A percentile compares a stretch with the other conserved stretches of the same genome.
Conservation (phyloP, 2,888 invertebrate species). For the Morpho deidamia region DNA sequence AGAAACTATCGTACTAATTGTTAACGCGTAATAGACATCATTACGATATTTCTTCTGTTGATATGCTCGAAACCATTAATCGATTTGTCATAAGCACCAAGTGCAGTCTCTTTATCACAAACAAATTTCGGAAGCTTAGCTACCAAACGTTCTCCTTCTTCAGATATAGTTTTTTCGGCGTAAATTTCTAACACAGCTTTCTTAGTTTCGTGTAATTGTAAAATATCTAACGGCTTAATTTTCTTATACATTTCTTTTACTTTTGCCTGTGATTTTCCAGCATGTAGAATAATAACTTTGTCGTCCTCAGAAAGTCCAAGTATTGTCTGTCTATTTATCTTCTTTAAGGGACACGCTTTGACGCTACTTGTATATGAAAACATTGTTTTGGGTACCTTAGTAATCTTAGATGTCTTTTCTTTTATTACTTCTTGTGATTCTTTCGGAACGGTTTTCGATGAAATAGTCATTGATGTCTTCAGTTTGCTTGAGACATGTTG, state of each 20-base stretch:
- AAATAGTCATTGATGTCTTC: constrained; percentile 30
- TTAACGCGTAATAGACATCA: constrained; percentile 36
- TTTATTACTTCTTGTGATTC: background rate
- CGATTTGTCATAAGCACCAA: constrained; percentile 11
- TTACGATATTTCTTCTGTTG: constrained; percentile 34
- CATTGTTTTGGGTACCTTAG: background rate
- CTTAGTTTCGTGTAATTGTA: constrained; percentile 58
- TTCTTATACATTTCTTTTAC: constrained; percentile 5
- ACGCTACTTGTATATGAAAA: constrained; percentile 3
- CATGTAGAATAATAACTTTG: constrained; percentile 32
- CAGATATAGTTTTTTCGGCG: constrained; percentile 39
- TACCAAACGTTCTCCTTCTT: constrained; percentile 40
- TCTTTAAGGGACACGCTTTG: constrained; percentile 27
- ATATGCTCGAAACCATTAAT: constrained; percentile 26
- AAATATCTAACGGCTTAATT: constrained; percentile 36
- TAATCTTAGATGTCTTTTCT: background rate
- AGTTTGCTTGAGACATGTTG: constrained; percentile 9
- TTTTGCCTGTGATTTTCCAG: background rate
- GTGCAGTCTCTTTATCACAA: constrained; percentile 39
- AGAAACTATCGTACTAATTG: constrained; percentile 7
- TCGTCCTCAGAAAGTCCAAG: constrained; percentile 37
- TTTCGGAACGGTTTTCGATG: constrained; percentile 8
- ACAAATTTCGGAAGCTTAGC: constrained; percentile 57
- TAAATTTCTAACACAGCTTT: constrained; percentile 64
- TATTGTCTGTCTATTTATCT: constrained; percentile 30